A percentile compares a stretch with the other conserved stretches of the same genome.
phyloP scores from a whole-genome alignment of 2,888 invertebrate species.

The Ernsta delagoae region DNA sequence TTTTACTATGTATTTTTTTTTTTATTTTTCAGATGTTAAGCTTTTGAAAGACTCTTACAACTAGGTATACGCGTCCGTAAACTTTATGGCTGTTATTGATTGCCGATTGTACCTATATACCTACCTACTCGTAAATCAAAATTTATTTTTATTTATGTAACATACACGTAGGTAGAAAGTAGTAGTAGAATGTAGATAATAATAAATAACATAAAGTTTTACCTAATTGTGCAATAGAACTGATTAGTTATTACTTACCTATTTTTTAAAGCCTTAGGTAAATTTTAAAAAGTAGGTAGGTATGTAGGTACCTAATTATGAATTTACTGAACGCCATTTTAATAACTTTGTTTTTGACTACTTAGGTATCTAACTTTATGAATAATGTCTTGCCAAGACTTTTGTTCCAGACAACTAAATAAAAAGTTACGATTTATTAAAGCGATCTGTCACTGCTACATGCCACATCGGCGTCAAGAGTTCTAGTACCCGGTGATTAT shows the following conservation, averaged over 20 bases:
- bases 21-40: slow-evolving; percentile 72
- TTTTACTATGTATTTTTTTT: slow-evolving; percentile 54
- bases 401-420: no score
- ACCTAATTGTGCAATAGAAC: no score
- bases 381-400: no score
- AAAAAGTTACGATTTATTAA: slow-evolving; percentile 37
- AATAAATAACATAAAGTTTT: no score
- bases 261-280: no score
- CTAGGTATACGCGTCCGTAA: slow-evolving; percentile 46
- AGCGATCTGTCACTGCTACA: slow-evolving; percentile 42
- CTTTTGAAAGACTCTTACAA: slow-evolving; percentile 55
- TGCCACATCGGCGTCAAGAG: slow-evolving; percentile 39
- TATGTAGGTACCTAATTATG: no score
- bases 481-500: slow-evolving; percentile 48
- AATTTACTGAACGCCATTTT: no score
- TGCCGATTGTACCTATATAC: slow-evolving; percentile 51
- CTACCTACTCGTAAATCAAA: slow-evolving; percentile 50
- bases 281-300: no score
- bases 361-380: no score
- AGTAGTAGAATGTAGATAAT: no score
- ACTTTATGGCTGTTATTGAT: slow-evolving; percentile 62
- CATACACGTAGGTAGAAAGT: slow-evolving; percentile 19
- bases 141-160: slow-evolving; percentile 54
- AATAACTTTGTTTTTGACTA: no score
- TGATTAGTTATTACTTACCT: no score